Conservation (phyloP, 1,140 invertebrate species). For the Theocolax elegans region DNA sequence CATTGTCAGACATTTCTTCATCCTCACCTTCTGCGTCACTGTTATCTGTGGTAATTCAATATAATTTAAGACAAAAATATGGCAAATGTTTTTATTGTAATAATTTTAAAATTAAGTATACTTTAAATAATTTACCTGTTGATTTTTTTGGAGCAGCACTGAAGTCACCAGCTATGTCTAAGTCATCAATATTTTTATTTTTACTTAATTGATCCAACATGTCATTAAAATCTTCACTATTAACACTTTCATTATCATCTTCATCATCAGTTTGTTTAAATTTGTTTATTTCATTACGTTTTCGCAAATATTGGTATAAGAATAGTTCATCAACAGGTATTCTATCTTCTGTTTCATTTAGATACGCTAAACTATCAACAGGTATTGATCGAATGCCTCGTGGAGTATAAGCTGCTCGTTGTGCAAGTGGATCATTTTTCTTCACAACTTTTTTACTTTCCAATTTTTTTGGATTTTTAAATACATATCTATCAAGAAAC, state of each 20-base stretch:
- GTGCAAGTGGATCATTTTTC: constrained; percentile 57
- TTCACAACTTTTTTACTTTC: constrained; percentile 57
- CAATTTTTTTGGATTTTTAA: constrained; percentile 92
- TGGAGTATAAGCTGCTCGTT: constrained; percentile 72
- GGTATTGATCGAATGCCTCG: constrained; percentile 72
- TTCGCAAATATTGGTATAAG: constrained; percentile 74
- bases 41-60: constrained; percentile 54
- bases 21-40: constrained; percentile 60
- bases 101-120: background rate
- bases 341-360: constrained; percentile 74
- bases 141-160: constrained; percentile 59
- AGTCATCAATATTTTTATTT: constrained; percentile 71
- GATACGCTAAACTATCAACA: constrained; percentile 77
- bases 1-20: constrained; percentile 60
- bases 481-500: constrained; percentile 95
- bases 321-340: constrained; percentile 88
- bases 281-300: constrained; percentile 49
- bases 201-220: constrained; percentile 77
- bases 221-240: constrained; percentile 90
- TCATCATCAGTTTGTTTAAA: constrained; percentile 65
- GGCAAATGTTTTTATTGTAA: constrained; percentile 37
- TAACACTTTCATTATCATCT: constrained; percentile 84
- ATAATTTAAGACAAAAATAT: background rate
- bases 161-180: constrained; percentile 68
- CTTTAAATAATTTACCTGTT: constrained; percentile 44